Conservation (phyloP, 2,113 vertebrate genomes). For the Engystomops pustulosus region DNA sequence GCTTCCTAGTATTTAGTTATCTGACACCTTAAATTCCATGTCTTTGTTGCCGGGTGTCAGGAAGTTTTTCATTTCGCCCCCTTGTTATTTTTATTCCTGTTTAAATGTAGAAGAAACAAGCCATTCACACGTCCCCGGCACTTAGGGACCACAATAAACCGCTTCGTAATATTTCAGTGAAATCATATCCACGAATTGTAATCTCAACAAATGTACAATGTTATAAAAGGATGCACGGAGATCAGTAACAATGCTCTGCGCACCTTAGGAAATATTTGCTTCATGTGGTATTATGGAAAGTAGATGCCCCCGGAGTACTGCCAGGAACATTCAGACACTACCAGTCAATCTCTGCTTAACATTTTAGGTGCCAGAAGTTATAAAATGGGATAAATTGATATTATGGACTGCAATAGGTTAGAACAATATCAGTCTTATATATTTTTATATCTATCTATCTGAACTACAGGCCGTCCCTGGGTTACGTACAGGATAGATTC, state of each 20-base stretch:
- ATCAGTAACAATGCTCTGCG: constrained; percentile 40
- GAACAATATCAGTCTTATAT: neutral
- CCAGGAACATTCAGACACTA: neutral
- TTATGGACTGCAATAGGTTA: too few species aligned
- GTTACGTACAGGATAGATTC: too few species aligned
- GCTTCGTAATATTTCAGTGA: constrained; percentile 30
- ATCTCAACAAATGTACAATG: constrained; percentile 31
- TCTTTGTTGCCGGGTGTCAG: constrained; percentile 23
- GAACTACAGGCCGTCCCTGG: too few species aligned
- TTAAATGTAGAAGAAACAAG: constrained; percentile 21
- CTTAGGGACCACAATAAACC: constrained; percentile 20
- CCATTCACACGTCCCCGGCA: neutral
- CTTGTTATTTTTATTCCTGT: neutral
- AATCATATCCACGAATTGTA: constrained; percentile 58
- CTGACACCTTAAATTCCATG: neutral
- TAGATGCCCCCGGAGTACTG: constrained; percentile 6
- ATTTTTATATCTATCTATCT: too few species aligned
- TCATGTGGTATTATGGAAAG: constrained; percentile 32
- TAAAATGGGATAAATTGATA: too few species aligned
- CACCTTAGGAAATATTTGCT: constrained; percentile 46
- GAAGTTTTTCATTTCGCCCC: neutral
- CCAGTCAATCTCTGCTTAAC: neutral
- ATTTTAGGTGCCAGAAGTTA: neutral
- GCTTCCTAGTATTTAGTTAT: neutral
- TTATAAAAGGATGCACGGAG: constrained; percentile 38